Conservation (phyloP, 2,113 vertebrate genomes). For the Lethenteron camtschaticum region DNA sequence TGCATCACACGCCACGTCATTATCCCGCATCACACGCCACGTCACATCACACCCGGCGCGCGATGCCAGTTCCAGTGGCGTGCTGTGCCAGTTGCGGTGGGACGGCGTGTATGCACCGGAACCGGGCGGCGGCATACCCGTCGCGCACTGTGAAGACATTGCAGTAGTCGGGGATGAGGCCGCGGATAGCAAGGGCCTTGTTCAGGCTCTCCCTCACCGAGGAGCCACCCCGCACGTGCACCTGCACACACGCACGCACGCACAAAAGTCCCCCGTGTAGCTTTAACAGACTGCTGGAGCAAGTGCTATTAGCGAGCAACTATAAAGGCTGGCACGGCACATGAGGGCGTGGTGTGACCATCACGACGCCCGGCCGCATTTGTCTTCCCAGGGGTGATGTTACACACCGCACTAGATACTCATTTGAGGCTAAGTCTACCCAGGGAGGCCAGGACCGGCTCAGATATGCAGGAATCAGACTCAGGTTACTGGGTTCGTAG, state of each 20-base stretch:
- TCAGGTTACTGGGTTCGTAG: no score
- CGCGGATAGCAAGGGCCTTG: conserved; percentile 96
- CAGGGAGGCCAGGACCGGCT: not conserved
- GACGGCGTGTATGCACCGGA: not conserved
- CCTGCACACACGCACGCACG: conserved; percentile 24
- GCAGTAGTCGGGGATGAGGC: conserved; percentile 90
- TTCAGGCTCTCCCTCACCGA: conserved; percentile 85
- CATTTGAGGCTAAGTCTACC: not conserved
- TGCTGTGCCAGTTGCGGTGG: not conserved
- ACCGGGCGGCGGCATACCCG: conserved; percentile 21
- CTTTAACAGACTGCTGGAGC: not conserved
- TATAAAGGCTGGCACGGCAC: not conserved
- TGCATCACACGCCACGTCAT: not conserved
- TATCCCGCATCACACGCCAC: not conserved
- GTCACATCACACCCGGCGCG: not conserved
- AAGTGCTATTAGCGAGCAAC: not conserved
- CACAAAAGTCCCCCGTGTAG: not conserved
- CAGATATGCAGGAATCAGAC: no score
- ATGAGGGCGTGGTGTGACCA: not conserved
- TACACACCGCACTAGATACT: not conserved
- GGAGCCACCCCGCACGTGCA: conserved; percentile 85
- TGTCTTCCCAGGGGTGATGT: not conserved
- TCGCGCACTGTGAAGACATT: conserved; percentile 77
- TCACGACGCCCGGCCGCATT: not conserved
- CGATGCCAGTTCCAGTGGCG: not conserved